These are phyloP conservation scores for Anomalospiza imberbis DNA, from an alignment of 2,797 vertebrate genomes.

Conservation along the genomic window DNA sequence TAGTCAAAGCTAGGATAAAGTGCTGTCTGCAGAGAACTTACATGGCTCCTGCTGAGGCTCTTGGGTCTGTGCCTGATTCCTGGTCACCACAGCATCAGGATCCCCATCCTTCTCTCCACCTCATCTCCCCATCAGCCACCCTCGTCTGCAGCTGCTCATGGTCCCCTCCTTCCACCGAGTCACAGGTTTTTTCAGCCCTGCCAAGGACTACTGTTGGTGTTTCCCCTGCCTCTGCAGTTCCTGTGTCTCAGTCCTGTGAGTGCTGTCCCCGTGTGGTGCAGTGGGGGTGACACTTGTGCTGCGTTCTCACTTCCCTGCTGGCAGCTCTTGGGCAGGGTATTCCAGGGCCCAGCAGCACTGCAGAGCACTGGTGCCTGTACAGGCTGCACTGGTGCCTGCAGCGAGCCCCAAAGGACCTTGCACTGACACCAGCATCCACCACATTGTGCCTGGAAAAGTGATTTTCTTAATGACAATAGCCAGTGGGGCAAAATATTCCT, in stretches of 20 bases:
- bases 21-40: not conserved
- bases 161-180: not conserved
- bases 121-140: not conserved
- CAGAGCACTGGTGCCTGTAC: not conserved
- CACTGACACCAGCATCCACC: not conserved
- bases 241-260: not conserved
- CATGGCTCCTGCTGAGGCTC: not conserved
- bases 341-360: fast-evolving
- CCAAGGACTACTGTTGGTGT: not conserved
- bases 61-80: not conserved
- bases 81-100: not conserved
- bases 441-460: not conserved
- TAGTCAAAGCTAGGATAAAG: not conserved
- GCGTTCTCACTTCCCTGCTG: not conserved
- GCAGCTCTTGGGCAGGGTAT: fast-evolving
- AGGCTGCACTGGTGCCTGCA: too few species aligned
- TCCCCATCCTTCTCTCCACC: not conserved
- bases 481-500: not conserved
- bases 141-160: not conserved
- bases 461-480: not conserved
- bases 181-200: not conserved
- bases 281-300: not conserved
- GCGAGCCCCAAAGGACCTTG: not conserved
- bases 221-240: not conserved
- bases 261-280: not conserved